Percentiles rank a stretch among this genome's conserved stretches.
Evolutionary conservation across 2,113 vertebrate species (phyloP).

Genomic region (Crotalus horridus): DNA sequence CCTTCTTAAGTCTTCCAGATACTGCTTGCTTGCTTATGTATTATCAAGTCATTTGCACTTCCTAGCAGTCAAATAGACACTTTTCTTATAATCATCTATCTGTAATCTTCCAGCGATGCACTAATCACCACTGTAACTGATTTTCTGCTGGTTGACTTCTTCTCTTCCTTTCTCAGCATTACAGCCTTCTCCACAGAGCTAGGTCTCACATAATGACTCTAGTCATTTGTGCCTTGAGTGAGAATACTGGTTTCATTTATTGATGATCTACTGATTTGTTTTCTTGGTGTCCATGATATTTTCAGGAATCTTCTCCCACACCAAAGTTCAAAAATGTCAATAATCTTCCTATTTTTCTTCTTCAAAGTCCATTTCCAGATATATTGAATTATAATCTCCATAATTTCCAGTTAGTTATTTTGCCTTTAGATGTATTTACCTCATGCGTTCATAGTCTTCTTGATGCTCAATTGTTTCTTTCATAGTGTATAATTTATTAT

Average conservation of each 20-base stretch:
- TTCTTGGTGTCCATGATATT: neutral
- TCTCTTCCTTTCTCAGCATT: neutral
- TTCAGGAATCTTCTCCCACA: neutral
- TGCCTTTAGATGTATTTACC: neutral
- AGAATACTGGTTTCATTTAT: neutral
- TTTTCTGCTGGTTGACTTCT: neutral
- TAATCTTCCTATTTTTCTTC: neutral
- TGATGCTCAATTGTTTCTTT: neutral
- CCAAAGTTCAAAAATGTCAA: neutral
- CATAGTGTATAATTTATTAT: neutral
- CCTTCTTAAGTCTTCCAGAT: neutral
- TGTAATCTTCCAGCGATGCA: neutral
- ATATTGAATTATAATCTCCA: neutral
- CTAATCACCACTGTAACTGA: neutral
- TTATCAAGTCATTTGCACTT: neutral
- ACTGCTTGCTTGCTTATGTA: neutral
- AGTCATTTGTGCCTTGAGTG: neutral
- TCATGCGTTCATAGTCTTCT: neutral
- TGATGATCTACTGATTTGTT: neutral
- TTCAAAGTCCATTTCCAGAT: neutral
- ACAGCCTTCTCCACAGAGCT: neutral
- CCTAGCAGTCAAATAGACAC: neutral
- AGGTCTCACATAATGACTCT: neutral
- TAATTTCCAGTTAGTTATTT: neutral
- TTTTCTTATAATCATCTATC: neutral